Evolutionary conservation across 2,888 invertebrate genomes (phyloP), one percentile per base, ranked within the genome.

Genomic region (Drosophila koepferae): DNA sequence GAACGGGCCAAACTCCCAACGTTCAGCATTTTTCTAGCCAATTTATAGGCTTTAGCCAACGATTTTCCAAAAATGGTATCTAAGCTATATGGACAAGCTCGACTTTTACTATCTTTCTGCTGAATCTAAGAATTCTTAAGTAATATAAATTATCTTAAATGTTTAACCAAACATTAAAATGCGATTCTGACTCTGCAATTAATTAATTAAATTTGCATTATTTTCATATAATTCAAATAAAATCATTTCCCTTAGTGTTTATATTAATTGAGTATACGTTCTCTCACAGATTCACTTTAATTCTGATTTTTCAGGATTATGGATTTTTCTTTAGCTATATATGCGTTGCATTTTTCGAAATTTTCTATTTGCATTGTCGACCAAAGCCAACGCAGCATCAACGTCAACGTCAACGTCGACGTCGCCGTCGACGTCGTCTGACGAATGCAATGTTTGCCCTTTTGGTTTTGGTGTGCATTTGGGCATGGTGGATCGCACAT

Each of bases 351-450:
- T 74, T 79, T 84, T 86, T 81, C 67, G 66, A 74, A 77, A 78
- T 75, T 73, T 85, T 76, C 81, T 86, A 89, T 89, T 86, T 89
- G 78, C 78, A 77, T 77, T 87, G 87, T 78, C 60, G 74, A 74
- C 77, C 89, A 75, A 66, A 54, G 16, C 40, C 40, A 16, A 16
- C 7, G 40, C 40, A 16, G 56, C 67, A 36, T 58, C 44, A 40
- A 9, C 66, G 48, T 28, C 18, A 51, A 23, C 64, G 49, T 41
- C 18, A 3, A 68, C 63, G 49, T 51, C 38, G 40, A 31, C 51
- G 48, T 10, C 28, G 51, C 10, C 36, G 49, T 28, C 48, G 40
- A 20, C 60, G 9, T 46, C 12, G 63, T 68, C 63, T 56, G 63
- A 59, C 63, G 74, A 62, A 74, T 80, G 89, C 74, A 81, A 68